A percentile compares a stretch with the other conserved stretches of the same genome.
Evolutionary conservation across 2,797 vertebrate species (phyloP).

Genomic region (Liparis tanakae): DNA sequence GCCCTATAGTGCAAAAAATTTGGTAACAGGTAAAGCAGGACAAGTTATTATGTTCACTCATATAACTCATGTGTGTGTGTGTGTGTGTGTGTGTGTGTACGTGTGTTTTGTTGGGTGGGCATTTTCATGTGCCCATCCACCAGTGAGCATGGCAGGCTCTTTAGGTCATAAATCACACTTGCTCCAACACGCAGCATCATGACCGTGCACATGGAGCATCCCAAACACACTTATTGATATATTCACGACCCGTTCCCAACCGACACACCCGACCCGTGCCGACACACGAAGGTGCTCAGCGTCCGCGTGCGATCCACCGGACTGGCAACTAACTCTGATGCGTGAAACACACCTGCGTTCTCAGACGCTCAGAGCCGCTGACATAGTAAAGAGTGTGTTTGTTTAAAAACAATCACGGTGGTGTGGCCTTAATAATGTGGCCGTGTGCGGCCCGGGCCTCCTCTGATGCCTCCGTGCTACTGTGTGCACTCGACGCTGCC

Average conservation of each 20-base stretch:
- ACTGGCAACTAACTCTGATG: not conserved
- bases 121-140: not conserved
- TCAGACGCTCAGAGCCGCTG: not conserved
- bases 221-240: not conserved
- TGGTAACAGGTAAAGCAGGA: conserved; percentile 2
- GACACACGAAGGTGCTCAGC: not conserved
- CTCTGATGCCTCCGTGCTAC: conserved; percentile 20
- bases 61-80: conserved; percentile 13
- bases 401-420: not conserved
- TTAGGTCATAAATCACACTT: conserved; percentile 16
- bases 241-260: not conserved
- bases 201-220: not conserved
- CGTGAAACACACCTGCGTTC: too few species aligned
- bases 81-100: not conserved
- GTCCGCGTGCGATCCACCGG: not conserved
- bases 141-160: conserved; percentile 5
- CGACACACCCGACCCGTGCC: too few species aligned
- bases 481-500: conserved; percentile 39
- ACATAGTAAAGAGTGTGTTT: not conserved
- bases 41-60: not conserved
- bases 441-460: conserved; percentile 5
- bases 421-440: conserved; percentile 9
- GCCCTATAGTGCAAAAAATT: too few species aligned
- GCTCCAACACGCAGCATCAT: conserved; percentile 1
- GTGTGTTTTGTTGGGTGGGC: not conserved